phyloP scores from a whole-genome alignment of 2,113 vertebrate genomes.

The Mohoua ochrocephala region DNA sequence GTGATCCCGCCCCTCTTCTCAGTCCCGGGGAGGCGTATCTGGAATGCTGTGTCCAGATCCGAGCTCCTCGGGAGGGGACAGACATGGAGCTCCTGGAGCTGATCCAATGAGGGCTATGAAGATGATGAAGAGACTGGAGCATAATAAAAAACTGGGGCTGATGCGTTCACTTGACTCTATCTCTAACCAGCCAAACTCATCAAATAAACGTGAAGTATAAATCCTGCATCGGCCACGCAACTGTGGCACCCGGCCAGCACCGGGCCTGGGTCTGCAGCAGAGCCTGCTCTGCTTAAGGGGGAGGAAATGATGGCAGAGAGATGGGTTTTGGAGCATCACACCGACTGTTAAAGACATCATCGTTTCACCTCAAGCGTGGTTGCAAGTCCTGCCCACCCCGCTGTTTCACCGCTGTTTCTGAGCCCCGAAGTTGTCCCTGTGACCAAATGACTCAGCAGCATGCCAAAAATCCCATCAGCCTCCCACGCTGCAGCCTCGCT shows the following conservation, averaged over 20 bases:
- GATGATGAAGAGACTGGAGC: background rate
- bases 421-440: background rate
- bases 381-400: background rate
- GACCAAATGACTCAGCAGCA: background rate
- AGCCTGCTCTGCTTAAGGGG: background rate
- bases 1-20: background rate
- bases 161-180: background rate
- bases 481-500: background rate
- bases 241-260: accelerated
- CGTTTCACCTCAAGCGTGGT: background rate
- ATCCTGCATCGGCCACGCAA: background rate
- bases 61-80: background rate
- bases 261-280: background rate
- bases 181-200: background rate
- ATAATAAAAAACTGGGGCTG: background rate
- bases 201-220: background rate
- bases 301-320: background rate
- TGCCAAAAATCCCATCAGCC: background rate
- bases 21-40: background rate
- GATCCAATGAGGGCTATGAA: background rate
- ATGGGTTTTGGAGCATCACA: background rate
- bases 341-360: background rate
- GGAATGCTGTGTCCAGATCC: background rate
- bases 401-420: background rate
- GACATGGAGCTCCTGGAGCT: background rate